Evolutionary conservation across 2,113 vertebrate species (phyloP), one percentile per base, ranked within the genome.

Genomic region (Triplophysa rosa): DNA sequence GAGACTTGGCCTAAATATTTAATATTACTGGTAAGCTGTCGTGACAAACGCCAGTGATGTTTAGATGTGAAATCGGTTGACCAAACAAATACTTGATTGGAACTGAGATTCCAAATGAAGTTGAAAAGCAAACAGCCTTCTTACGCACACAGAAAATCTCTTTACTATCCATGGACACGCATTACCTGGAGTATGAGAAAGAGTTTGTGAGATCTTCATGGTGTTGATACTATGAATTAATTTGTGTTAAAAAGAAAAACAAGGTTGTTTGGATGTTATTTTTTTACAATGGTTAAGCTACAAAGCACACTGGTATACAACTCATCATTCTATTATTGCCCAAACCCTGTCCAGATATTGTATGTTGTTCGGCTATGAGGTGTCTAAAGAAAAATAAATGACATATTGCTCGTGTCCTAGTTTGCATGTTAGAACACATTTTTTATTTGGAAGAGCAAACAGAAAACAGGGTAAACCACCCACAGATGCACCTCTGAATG

Each of bases 361-460:
- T 40, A 58, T 72, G 29, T 40, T 72, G 54, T 61, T 59, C 61
- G n/a, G 70, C 54, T 1, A 40, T 72, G 16, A 61, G 19, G 3
- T 72, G 16, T 71, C 29, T 37, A 42, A 24, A 13, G 24, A 23
- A n/a, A 62, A 14, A 63, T 5, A 12, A 74, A 52, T 33, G 0
- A 37, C 62, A 68, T 13, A 42, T 4, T 7, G 63, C 49, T 58
- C 26, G 37, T 17, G n/a, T 17, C 58, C 67, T 59, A 56, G 29
- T 70, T 42, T 54, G 26, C 3, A 21, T 8, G 62, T 21, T 71
- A 77, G 45, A 56, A 33, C 40, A 23, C 1, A 29, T 24, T 47
- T 70, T 77, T 70, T 47, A 74, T 66, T 63, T 56, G 33, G 67
- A 73, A 63, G 70, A 49, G 58, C 74, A 77, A 65, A 75, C 65